Evolutionary conservation across 2,113 vertebrate genomes (phyloP), one percentile per base, ranked within the genome.

Genomic region (Phoenicopterus ruber): DNA sequence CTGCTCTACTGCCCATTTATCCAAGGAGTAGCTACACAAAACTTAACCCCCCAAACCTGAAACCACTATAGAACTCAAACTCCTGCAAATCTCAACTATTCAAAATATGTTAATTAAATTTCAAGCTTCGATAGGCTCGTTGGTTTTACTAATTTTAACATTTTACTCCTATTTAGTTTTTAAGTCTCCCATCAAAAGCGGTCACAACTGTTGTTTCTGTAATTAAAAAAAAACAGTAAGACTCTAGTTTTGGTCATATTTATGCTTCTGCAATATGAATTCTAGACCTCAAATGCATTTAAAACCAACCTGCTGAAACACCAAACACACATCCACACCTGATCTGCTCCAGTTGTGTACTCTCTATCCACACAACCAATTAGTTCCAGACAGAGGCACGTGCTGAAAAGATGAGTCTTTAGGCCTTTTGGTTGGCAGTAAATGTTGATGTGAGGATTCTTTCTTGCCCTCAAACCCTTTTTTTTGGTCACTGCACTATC

Each of bases 281-380:
- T 88, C 29, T 40, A 40, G 3, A 42, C 59, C 52, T 59, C n/a
- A 18, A 86, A 54, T 5, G 10, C 21, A 63, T 63, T 63, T 6
- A 5, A 32, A 58, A 26, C n/a, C 59, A 62, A 25, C 12, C 40
- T 49, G 29, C 65, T 42, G 42, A 40, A 62, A 67, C 22, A 63
- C 11, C 25, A 76, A 31, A 34, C 13, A 40, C 9, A 32, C 14
- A 26, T 10, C 31, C 21, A 13, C 42, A 46, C 5, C 74, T 22
- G 36, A 29, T 67, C 58, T n/a, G 28, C 44, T 83, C 36, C 18
- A 19, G 11, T 3, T 50, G 14, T 36, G 58, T 46, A 18, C 24
- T 54, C 12, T 3, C 8, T 34, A 11, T 22, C 50, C 1, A 0
- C 9, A 1, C 13, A 13, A n/a, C 17, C 40, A 38, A 59, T 15